Percentiles rank a stretch among this genome's conserved stretches.
Conservation (phyloP, 2,797 vertebrate species). For the Nothura maculosa region DNA sequence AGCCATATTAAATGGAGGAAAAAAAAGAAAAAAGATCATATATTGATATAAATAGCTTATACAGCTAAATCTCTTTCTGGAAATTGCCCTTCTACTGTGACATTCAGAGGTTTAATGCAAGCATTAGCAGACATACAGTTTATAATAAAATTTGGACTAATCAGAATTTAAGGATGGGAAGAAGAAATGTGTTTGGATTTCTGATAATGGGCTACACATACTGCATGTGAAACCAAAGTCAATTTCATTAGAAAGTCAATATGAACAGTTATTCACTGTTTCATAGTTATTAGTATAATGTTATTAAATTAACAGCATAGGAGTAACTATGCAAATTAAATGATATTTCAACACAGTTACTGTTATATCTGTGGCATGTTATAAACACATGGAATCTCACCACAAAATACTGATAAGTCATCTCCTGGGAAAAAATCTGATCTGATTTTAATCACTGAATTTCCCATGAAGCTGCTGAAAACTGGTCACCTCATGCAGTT, state of each 20-base stretch:
- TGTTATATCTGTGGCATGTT: background rate
- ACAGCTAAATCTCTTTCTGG: background rate
- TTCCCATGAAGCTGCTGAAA: background rate
- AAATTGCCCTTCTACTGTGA: background rate
- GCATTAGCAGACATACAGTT: background rate
- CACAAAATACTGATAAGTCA: background rate
- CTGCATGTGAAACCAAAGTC: background rate
- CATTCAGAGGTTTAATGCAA: background rate
- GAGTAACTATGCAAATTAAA: background rate
- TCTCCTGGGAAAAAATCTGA: background rate
- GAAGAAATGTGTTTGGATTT: background rate
- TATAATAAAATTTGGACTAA: background rate
- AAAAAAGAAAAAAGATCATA: background rate
- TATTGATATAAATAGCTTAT: background rate
- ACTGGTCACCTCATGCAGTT: background rate
- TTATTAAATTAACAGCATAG: background rate
- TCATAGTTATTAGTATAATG: background rate
- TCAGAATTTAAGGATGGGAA: background rate
- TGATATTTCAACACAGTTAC: background rate
- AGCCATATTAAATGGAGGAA: background rate
- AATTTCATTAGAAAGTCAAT: background rate
- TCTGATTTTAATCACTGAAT: background rate
- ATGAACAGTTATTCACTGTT: background rate
- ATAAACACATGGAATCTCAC: background rate
- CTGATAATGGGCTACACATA: background rate